A percentile compares a stretch with the other conserved stretches of the same genome.
Conservation (phyloP, 2,888 invertebrate species). For the Heterodera filipjevi region DNA sequence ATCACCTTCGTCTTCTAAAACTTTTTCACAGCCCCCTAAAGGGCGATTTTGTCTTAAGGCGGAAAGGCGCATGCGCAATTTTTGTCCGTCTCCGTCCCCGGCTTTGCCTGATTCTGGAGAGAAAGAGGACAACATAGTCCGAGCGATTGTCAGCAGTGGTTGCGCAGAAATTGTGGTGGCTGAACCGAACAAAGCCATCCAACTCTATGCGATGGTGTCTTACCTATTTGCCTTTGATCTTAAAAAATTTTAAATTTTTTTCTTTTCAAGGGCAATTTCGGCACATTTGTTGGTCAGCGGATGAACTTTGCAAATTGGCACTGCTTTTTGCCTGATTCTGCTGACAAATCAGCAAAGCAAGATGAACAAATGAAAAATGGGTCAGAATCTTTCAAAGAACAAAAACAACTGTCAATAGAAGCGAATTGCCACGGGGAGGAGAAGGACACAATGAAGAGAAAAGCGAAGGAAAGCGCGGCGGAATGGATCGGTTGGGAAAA, state of each 20-base stretch:
- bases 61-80: background rate
- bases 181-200: background rate
- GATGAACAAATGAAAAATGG: background rate
- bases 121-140: background rate
- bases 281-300: constrained; percentile 32
- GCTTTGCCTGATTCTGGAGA: background rate
- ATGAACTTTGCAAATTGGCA: constrained; percentile 32
- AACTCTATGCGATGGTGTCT: background rate
- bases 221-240: too few species aligned
- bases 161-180: constrained; percentile 4
- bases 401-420: background rate
- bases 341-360: background rate
- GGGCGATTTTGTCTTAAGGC: background rate
- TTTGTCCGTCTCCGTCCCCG: background rate
- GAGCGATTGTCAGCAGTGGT: background rate
- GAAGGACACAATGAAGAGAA: constrained; percentile 5
- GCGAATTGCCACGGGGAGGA: background rate
- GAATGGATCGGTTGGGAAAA: constrained; percentile 26
- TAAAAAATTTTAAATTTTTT: background rate
- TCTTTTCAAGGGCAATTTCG: constrained; percentile 31
- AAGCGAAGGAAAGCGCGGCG: constrained; percentile 14
- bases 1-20: background rate
- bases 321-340: constrained; percentile 18
- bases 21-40: background rate
- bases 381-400: background rate